Percentiles rank a stretch among this genome's conserved stretches.
Conservation (phyloP, 2,113 vertebrate genomes). For the Actinemys pallida region DNA sequence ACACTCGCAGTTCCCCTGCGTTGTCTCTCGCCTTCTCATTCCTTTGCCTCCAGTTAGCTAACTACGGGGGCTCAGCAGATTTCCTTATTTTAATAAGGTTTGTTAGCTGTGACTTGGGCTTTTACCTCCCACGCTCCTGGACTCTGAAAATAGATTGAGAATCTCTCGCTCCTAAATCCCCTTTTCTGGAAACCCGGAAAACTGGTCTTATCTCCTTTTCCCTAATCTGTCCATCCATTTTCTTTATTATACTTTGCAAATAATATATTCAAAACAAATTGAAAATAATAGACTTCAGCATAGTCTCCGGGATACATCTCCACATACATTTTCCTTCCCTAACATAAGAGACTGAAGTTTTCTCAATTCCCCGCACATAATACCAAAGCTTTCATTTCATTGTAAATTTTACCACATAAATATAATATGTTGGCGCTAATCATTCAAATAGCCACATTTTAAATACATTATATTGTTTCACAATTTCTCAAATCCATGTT, state of each 20-base stretch:
- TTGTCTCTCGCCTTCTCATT: neutral
- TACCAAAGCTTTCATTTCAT: neutral
- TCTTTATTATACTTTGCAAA: neutral
- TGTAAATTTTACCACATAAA: neutral
- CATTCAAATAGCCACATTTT: neutral
- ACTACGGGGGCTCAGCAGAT: neutral
- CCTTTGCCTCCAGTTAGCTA: neutral
- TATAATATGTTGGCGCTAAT: neutral
- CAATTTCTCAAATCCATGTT: neutral
- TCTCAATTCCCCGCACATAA: neutral
- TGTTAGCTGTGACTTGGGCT: neutral
- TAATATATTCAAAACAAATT: neutral
- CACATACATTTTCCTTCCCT: neutral
- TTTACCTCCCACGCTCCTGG: neutral
- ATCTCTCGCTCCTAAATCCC: neutral
- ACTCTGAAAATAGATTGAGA: slow-evolving; percentile 28
- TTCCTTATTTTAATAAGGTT: neutral
- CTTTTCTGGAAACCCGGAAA: slow-evolving; percentile 2
- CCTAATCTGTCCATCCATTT: neutral
- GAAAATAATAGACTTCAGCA: rapidly evolving
- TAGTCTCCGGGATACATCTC: no score
- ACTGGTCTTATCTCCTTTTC: neutral
- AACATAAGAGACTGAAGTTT: neutral
- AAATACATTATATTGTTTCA: neutral
- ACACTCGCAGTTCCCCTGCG: neutral